phyloP scores from a whole-genome alignment of 2,888 invertebrate species.

The Lithophane socia region DNA sequence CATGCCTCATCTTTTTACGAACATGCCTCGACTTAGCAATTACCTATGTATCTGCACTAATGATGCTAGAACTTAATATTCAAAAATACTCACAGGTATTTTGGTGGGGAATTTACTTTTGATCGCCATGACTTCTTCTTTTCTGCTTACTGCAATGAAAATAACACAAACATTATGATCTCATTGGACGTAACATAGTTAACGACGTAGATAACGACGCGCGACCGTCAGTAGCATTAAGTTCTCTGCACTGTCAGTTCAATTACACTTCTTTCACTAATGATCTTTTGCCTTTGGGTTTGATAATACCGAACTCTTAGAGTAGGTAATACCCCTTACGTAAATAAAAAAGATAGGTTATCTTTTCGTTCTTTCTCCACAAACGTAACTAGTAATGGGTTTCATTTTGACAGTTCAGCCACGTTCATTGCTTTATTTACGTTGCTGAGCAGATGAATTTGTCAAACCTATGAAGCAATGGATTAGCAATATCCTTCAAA shows the following conservation, averaged over 20 bases:
- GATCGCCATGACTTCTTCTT: slow-evolving; percentile 95
- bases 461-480: too few relatives aligned
- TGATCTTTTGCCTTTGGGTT: slow-evolving; percentile 21
- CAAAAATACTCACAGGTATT: slow-evolving; percentile 92
- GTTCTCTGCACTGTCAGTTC: slow-evolving; percentile 33
- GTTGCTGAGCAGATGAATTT: too few relatives aligned
- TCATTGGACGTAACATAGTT: slow-evolving; percentile 4
- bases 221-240: slow-evolving; percentile 41
- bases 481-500: too few relatives aligned
- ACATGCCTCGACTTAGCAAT: neutral
- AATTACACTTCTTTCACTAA: slow-evolving; percentile 19
- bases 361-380: neutral
- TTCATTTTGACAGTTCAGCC: too few relatives aligned
- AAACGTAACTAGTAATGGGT: neutral
- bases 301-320: neutral
- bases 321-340: neutral
- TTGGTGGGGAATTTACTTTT: slow-evolving; percentile 94
- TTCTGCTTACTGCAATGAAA: slow-evolving; percentile 91
- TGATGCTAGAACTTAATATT: neutral
- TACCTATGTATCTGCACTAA: neutral
- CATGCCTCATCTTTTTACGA: neutral
- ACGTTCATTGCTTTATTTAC: too few relatives aligned
- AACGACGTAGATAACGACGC: neutral
- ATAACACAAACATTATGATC: slow-evolving; percentile 50
- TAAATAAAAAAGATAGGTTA: slow-evolving; percentile 2